Conservation (phyloP, 2,113 vertebrate species). For the Gobiocypris rarus region DNA sequence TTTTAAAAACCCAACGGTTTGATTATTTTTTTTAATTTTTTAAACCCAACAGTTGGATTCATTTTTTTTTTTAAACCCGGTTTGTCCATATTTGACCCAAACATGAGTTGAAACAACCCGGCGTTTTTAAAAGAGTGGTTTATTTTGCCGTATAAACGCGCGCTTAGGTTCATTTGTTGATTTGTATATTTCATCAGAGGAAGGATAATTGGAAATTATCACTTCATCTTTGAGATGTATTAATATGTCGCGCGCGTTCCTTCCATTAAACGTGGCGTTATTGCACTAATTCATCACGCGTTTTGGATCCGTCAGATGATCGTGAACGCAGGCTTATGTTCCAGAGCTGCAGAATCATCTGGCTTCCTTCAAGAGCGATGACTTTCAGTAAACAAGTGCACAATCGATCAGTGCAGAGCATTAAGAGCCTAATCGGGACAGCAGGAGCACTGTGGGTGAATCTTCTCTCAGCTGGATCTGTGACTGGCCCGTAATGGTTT, state of each 20-base stretch:
- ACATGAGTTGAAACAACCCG: no score
- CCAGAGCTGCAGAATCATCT: slow-evolving; percentile 77
- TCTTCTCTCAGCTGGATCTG: slow-evolving; percentile 65
- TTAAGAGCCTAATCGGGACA: slow-evolving; percentile 75
- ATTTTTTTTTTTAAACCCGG: no score
- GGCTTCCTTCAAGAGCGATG: slow-evolving; percentile 81
- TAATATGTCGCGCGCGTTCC: slow-evolving; percentile 1
- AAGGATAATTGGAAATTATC: neutral
- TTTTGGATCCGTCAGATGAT: slow-evolving; percentile 41
- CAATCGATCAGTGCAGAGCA: slow-evolving; percentile 82
- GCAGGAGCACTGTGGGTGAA: slow-evolving; percentile 62
- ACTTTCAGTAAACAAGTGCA: slow-evolving; percentile 85
- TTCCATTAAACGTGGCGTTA: slow-evolving; percentile 34
- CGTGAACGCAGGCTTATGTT: slow-evolving; percentile 78
- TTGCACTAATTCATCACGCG: slow-evolving; percentile 58
- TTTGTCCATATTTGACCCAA: no score
- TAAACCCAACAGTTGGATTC: no score
- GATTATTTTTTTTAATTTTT: no score
- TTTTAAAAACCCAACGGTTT: no score
- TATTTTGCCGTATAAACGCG: neutral
- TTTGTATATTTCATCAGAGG: neutral
- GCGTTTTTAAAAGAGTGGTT: no score
- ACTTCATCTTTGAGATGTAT: slow-evolving; percentile 27
- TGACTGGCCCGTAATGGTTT: slow-evolving; percentile 91
- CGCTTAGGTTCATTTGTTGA: neutral